Conservation (phyloP, 2,888 invertebrate species). For the Machimus atricapillus region DNA sequence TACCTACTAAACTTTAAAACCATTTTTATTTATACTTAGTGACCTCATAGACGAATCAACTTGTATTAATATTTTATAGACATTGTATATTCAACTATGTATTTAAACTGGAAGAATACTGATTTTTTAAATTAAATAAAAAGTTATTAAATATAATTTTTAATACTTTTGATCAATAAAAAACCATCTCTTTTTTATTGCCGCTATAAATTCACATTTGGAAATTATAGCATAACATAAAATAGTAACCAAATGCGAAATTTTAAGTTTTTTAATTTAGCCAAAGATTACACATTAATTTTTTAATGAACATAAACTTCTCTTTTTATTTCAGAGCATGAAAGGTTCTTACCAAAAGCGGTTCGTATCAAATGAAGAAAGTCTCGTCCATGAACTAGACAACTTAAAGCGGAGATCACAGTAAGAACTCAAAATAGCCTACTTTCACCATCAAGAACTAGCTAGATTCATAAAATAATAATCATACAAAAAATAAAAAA, state of each 20-base stretch:
- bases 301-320: background rate
- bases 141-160: background rate
- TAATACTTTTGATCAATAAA: background rate
- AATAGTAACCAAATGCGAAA: background rate
- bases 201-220: background rate
- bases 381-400: constrained; percentile 70
- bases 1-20: background rate
- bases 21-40: background rate
- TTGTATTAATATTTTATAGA: background rate
- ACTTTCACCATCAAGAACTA: background rate
- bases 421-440: background rate
- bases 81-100: too few species aligned
- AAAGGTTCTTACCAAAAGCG: constrained; percentile 66
- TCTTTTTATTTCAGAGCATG: constrained; percentile 25
- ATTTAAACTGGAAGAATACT: background rate
- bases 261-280: too few species aligned
- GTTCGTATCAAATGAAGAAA: constrained; percentile 70
- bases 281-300: too few species aligned
- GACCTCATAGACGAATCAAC: background rate
- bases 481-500: background rate
- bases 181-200: background rate
- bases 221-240: background rate
- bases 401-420: constrained; percentile 69
- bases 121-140: background rate
- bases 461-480: constrained; percentile 20